Conservation (phyloP, 2,113 vertebrate genomes). For the Zingel zingel region DNA sequence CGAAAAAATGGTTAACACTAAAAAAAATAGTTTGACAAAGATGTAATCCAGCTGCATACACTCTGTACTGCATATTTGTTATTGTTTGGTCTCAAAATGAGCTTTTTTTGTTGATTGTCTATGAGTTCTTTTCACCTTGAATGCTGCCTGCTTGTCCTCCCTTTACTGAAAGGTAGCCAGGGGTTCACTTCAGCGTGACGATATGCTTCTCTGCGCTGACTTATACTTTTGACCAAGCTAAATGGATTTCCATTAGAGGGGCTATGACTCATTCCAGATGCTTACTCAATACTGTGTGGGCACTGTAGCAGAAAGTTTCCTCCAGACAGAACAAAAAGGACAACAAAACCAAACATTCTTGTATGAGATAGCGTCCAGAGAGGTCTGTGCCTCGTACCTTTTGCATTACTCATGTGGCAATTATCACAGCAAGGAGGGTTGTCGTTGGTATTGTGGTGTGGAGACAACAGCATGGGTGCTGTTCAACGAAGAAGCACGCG, state of each 20-base stretch:
- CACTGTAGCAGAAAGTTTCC: slow-evolving; percentile 76
- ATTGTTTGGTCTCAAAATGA: slow-evolving; percentile 1
- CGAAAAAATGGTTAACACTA: slow-evolving; percentile 5
- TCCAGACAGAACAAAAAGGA: slow-evolving; percentile 61
- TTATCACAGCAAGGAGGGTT: slow-evolving; percentile 1
- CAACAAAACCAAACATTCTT: slow-evolving; percentile 45
- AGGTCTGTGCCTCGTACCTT: not conserved
- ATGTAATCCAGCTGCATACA: not conserved
- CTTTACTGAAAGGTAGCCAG: slow-evolving; percentile 57
- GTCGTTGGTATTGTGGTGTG: not conserved
- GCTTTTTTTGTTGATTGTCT: slow-evolving; percentile 32
- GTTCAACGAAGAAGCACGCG: not conserved
- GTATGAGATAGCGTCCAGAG: slow-evolving; percentile 5
- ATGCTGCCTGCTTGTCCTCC: slow-evolving; percentile 47
- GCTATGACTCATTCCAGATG: slow-evolving; percentile 81
- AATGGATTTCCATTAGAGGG: slow-evolving; percentile 82
- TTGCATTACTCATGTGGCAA: not conserved
- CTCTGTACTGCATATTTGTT: not conserved
- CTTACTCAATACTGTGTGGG: slow-evolving; percentile 78
- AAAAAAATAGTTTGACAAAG: slow-evolving; percentile 7
- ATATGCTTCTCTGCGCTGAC: slow-evolving; percentile 73
- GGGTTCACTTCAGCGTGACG: slow-evolving; percentile 65
- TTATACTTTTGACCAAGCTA: slow-evolving; percentile 68
- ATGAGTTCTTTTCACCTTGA: slow-evolving; percentile 58
- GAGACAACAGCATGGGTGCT: not conserved